Evolutionary conservation across 2,113 vertebrate genomes (phyloP).

Genomic region (Barnardius zonarius): DNA sequence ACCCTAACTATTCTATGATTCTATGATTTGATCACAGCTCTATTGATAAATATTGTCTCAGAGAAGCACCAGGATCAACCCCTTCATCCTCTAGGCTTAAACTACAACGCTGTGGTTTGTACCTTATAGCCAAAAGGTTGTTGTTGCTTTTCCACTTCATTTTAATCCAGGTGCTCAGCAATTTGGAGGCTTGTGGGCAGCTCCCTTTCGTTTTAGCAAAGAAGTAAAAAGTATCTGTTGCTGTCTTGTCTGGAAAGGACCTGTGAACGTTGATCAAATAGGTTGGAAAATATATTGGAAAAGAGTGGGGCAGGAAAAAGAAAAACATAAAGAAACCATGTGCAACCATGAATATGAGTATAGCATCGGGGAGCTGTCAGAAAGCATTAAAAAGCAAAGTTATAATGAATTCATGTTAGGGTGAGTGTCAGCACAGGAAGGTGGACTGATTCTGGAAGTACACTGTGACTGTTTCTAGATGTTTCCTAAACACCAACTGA

Average conservation of each 20-base stretch:
- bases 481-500: not conserved
- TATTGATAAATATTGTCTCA: no score
- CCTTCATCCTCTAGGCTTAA: not conserved
- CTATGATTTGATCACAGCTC: not conserved
- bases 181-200: not conserved
- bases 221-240: not conserved
- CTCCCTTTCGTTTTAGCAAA: not conserved
- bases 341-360: not conserved
- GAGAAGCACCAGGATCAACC: not conserved
- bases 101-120: not conserved
- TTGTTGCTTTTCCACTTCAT: not conserved
- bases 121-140: not conserved
- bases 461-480: not conserved
- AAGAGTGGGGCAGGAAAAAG: not conserved
- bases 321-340: not conserved
- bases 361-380: not conserved
- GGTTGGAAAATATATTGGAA: not conserved
- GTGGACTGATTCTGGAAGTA: not conserved
- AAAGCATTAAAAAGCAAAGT: not conserved
- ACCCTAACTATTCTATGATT: not conserved
- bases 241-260: not conserved
- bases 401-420: not conserved
- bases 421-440: not conserved
- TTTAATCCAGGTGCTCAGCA: not conserved
- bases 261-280: not conserved